A percentile compares a stretch with the other conserved stretches of the same genome.
Conservation (phyloP, 2,888 invertebrate genomes). For the Polymixis lichenea region DNA sequence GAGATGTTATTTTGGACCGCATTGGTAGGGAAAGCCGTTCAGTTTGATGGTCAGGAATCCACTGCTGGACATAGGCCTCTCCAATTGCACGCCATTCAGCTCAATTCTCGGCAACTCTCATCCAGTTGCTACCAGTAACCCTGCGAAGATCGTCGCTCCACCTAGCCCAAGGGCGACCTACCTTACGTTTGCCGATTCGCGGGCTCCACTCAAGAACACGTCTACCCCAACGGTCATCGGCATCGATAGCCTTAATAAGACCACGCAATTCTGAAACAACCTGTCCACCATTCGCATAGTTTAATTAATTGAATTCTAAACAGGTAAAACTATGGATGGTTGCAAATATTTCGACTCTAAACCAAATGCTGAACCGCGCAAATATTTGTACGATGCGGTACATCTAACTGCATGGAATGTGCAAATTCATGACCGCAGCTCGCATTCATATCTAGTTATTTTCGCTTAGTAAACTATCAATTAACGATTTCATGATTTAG, state of each 20-base stretch:
- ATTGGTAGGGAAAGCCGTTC: neutral
- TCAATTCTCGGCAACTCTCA: no score
- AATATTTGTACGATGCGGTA: neutral
- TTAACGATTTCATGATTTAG: no score
- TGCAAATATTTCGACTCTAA: neutral
- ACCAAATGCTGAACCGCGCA: neutral
- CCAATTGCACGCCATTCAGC: no score
- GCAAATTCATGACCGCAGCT: neutral
- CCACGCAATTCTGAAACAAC: neutral
- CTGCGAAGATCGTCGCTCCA: no score
- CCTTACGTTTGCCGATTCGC: no score
- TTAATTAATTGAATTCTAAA: slow-evolving; percentile 4
- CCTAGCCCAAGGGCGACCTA: no score
- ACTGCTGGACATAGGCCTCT: no score
- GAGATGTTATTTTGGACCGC: neutral
- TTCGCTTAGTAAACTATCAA: neutral
- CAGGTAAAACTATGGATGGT: neutral
- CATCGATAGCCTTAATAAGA: neutral
- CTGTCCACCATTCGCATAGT: neutral
- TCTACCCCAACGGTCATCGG: no score
- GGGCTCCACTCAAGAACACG: no score
- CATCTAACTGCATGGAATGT: no score
- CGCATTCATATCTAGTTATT: neutral
- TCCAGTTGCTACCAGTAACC: no score
- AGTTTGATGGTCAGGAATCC: neutral